Base-by-base conservation (phyloP, 2,888 invertebrate species). In the Palloptera scutellata region DNA sequence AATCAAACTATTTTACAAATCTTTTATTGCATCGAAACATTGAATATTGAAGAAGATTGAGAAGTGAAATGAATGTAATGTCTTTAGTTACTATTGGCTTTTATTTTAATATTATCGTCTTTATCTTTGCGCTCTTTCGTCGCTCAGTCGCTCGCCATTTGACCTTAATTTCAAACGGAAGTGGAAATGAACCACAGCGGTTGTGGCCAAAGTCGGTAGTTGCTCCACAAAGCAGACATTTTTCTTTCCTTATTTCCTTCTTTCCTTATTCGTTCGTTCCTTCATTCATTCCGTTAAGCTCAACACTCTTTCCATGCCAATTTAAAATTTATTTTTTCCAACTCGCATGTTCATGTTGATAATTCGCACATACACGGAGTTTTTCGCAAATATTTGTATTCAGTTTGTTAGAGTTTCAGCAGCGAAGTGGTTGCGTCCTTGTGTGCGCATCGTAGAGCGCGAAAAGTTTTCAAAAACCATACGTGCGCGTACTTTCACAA, bases 151-250 rank as follows among this genome's bases (percentile, higher is more conserved):
- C 3, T 48, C 69, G 63, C 64, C 69, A 61, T 70, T 72, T 74
- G 75, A 70, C 74, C 73, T 72, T 75, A 75, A 75, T 75, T 75
- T 73, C 45, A 70, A 76, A 72, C 75, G 75, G 75, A 76, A 74
- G 66, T 71, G 74, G 75, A 75, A 76, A 74, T 71, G 70, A 73
- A 73, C 67, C 70, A 70, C 65, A 72, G 70, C 68, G 72, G 70
- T 4, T 71, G 73, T 70, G 71, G 68, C 60, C 67, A 70, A 68
- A 51, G 13, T 30, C 30, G 6, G 30, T 30, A 30, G 30, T 30
- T 30, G 30, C 6, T 2, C 30, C 30, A 30, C 30, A 30, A 30
- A 30, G 30, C 30, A 30, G 30, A 30, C 40, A 41, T 53, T 60
- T 58, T 13, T 51, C 42, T 48, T n/a, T 17, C 19, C 10, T 48